Base-by-base conservation (phyloP, 2,888 invertebrate genomes). In the Kuschelorhynchus macadamiae region DNA sequence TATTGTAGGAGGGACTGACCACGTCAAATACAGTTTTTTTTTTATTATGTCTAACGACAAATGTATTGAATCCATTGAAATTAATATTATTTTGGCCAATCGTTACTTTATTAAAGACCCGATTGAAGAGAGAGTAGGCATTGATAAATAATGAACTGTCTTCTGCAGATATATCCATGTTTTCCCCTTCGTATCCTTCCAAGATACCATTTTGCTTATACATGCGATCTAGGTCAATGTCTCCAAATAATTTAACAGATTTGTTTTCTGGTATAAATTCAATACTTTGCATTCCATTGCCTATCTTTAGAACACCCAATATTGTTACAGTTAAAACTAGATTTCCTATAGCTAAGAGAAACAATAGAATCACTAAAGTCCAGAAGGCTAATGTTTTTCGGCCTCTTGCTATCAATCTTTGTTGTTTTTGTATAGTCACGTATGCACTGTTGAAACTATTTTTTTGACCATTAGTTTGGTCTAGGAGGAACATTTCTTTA, bases 271-370 rank as follows among this genome's bases (percentile, higher is more conserved):
- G 88, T 64, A 94, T 88, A 47, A 95, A 87, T 82, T 96, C 95
- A 83, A 96, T 77, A 87, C 93, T 92, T 78, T 95, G 92, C 88
- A 95, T 91, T 5, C 94, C 94, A 80, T 90, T 90, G 0, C 94
- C 94, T 65, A 96, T 86, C 64, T 92, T 86, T 42, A 96, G 81
- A 0, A 95, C 94, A 5, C 92, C 91, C 62, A 95, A 87, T 56
- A 96, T 92, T 0, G 92, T 91, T 39, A 94, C 87, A 0, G 94
- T 95, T 1, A 95, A 83, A 36, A 93, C 84, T 53, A 95, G 86
- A 84, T 95, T 95, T 9, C 93, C 93, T 41, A 93, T 86, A 0
- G 93, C 92, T 16, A 95, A 82, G 5, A 93, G 82, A 59, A 92
- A 87, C 5, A 93, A 81, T 33, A 93, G 83, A 46, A 87, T 86